Conservation (phyloP, 2,888 invertebrate genomes). For the Scaptomyza flava region DNA sequence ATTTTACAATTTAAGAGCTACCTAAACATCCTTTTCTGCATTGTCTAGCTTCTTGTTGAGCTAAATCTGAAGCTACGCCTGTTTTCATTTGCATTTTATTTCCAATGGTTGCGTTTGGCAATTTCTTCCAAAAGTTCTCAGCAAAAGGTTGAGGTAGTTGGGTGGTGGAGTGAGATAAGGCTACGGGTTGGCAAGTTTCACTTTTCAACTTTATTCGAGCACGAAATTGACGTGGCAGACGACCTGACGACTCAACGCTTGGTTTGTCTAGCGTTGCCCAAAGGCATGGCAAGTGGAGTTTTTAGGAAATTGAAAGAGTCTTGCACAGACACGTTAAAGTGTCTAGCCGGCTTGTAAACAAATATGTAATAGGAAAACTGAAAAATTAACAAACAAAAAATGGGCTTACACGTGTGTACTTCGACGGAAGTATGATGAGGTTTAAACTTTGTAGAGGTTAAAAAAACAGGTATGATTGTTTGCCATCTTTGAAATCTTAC, state of each 20-base stretch:
- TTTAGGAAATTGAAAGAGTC: conserved; percentile 5
- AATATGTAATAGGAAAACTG: conserved; percentile 1
- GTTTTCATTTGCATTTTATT: conserved; percentile 63
- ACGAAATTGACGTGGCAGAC: conserved; percentile 57
- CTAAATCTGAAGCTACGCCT: conserved; percentile 8
- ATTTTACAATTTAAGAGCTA: conserved; percentile 5
- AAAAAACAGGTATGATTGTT: too few relatives aligned
- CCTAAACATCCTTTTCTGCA: conserved; percentile 29
- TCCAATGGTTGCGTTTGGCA: conserved; percentile 58
- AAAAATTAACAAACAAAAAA: neutral
- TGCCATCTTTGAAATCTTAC: too few relatives aligned
- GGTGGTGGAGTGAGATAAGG: neutral
- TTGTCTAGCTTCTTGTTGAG: conserved; percentile 4
- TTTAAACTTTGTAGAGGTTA: neutral
- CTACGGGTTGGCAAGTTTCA: conserved; percentile 46
- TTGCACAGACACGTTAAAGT: conserved; percentile 4
- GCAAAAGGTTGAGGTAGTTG: neutral
- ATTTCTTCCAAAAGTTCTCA: conserved; percentile 45
- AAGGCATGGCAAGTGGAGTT: conserved; percentile 14
- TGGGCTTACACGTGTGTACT: neutral
- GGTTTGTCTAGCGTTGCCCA: conserved; percentile 5
- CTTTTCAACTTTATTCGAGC: conserved; percentile 70
- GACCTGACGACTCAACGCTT: neutral
- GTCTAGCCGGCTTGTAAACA: conserved; percentile 25
- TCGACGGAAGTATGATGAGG: neutral